These are phyloP conservation scores for Mormyrus iriodes DNA, from an alignment of 2,113 vertebrate genomes.

Conservation along the genomic window DNA sequence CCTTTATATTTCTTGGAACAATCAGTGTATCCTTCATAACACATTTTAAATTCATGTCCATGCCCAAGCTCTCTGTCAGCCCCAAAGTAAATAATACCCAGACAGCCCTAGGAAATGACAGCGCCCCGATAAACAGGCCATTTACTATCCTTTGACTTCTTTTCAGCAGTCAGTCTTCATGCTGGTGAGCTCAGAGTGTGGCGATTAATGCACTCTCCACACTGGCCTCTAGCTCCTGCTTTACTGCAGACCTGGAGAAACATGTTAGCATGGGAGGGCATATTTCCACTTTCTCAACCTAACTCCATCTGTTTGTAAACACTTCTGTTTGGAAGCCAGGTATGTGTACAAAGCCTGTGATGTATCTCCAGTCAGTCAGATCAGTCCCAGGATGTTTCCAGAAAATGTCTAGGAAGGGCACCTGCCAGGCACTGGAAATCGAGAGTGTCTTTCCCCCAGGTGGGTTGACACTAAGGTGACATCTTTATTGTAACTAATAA, in stretches of 20 bases:
- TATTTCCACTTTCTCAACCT: not conserved
- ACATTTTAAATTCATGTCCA: slow-evolving; percentile 17
- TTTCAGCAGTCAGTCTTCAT: slow-evolving; percentile 4
- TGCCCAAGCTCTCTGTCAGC: not conserved
- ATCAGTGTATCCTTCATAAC: not conserved
- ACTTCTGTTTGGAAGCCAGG: not conserved
- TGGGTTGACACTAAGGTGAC: not conserved
- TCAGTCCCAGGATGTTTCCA: not conserved
- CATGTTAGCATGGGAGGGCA: not conserved
- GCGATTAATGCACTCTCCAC: slow-evolving; percentile 3
- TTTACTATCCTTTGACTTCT: slow-evolving; percentile 23
- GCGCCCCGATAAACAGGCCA: not conserved
- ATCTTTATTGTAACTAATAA: not conserved
- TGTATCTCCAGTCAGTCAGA: not conserved
- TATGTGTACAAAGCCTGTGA: not conserved
- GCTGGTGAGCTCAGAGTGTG: not conserved
- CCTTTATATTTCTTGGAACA: not conserved
- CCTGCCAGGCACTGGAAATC: not conserved
- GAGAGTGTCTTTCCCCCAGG: not conserved
- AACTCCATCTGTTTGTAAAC: not conserved
- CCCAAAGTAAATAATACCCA: slow-evolving; percentile 10
- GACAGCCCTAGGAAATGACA: not conserved
- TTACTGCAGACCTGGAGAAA: not conserved
- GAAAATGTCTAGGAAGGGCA: not conserved
- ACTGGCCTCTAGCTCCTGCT: not conserved